Evolutionary conservation across 2,888 invertebrate species (phyloP).

Genomic region (Agrenia bidenticulata): DNA sequence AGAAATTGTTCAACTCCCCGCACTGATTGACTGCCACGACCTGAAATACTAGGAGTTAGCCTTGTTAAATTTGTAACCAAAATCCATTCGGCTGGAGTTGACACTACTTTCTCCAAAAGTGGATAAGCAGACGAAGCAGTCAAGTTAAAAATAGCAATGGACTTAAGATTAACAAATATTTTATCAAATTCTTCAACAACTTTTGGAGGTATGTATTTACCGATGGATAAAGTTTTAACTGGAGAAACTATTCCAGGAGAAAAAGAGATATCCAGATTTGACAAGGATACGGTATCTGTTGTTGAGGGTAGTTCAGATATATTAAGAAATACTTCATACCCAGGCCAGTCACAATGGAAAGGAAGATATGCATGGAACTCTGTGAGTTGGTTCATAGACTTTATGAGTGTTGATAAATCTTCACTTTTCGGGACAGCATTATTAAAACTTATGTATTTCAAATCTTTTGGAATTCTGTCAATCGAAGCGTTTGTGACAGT

Average conservation of each 20-base stretch:
- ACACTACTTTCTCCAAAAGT: slow-evolving; percentile 9
- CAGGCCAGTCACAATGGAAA: slow-evolving; percentile 31
- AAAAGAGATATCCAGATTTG: slow-evolving; percentile 20
- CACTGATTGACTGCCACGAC: not conserved
- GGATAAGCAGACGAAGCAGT: slow-evolving; percentile 17
- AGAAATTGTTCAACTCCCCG: slow-evolving; percentile 15
- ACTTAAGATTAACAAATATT: slow-evolving; percentile 21
- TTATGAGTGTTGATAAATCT: slow-evolving; percentile 1
- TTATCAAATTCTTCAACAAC: slow-evolving; percentile 13
- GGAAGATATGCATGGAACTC: slow-evolving; percentile 29
- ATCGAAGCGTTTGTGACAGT: not conserved
- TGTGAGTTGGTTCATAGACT: slow-evolving; percentile 10
- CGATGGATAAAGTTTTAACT: slow-evolving; percentile 18
- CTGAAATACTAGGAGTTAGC: not conserved
- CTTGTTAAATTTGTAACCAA: slow-evolving; percentile 23
- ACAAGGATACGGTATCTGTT: slow-evolving; percentile 16
- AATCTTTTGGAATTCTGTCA: not conserved
- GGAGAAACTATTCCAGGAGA: not conserved
- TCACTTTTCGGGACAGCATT: slow-evolving; percentile 24
- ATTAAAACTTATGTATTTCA: slow-evolving; percentile 18
- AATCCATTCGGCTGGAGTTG: slow-evolving; percentile 5
- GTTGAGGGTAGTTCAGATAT: slow-evolving; percentile 9
- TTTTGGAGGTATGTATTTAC: slow-evolving; percentile 14
- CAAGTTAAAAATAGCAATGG: slow-evolving; percentile 25
- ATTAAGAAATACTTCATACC: slow-evolving; percentile 25